Percentiles rank a stretch among this genome's conserved stretches.
phyloP scores from a whole-genome alignment of 2,888 invertebrate species.

The Cenopis cana region DNA sequence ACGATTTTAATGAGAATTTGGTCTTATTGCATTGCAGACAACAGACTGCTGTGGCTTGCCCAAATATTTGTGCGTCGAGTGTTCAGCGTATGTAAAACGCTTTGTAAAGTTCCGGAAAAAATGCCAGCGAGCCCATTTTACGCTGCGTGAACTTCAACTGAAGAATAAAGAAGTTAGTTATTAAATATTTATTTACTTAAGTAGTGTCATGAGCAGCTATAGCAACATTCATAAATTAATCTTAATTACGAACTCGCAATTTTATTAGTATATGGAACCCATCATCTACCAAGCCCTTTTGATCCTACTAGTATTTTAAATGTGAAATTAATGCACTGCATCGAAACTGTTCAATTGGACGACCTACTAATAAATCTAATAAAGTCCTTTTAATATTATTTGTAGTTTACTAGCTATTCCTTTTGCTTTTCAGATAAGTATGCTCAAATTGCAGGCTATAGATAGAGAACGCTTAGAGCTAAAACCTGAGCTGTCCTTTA shows the following conservation, averaged over 20 bases:
- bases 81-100: slow-evolving; percentile 62
- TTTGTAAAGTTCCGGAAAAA: slow-evolving; percentile 69
- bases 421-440: slow-evolving; percentile 64
- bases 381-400: background rate
- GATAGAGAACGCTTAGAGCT: slow-evolving; percentile 59
- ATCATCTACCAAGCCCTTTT: too few relatives aligned
- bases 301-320: too few relatives aligned
- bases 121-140: slow-evolving; percentile 72
- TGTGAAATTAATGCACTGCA: too few relatives aligned
- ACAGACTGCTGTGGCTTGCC: slow-evolving; percentile 64
- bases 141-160: slow-evolving; percentile 66
- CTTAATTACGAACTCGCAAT: too few relatives aligned
- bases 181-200: background rate
- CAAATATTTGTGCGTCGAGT: slow-evolving; percentile 71
- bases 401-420: background rate
- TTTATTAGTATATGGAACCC: too few relatives aligned
- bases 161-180: slow-evolving; percentile 65
- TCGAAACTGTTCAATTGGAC: too few relatives aligned
- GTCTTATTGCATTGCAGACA: slow-evolving; percentile 64
- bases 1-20: background rate
- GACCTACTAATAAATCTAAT: too few relatives aligned
- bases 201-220: background rate
- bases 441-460: slow-evolving; percentile 57
- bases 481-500: slow-evolving; percentile 61
- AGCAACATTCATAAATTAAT: background rate